phyloP scores from a whole-genome alignment of 2,888 invertebrate genomes.

The Yponomeuta sedellus region DNA sequence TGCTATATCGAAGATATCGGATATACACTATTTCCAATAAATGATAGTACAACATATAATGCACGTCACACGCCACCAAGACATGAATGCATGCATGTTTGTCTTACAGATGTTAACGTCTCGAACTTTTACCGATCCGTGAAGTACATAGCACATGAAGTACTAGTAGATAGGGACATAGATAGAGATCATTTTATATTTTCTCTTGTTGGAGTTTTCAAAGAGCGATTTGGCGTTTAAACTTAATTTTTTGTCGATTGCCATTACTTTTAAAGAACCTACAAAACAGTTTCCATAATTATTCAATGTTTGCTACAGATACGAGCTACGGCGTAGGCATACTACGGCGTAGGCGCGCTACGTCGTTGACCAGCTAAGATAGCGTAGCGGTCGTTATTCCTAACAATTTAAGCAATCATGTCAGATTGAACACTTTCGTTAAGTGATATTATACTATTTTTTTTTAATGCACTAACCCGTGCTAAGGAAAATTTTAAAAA shows the following conservation, averaged over 20 bases:
- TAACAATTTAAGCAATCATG: neutral
- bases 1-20: too few species aligned
- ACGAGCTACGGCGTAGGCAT: neutral
- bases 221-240: too few species aligned
- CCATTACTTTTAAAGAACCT: too few species aligned
- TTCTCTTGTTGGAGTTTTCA: too few species aligned
- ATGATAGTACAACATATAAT: neutral
- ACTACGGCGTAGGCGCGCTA: constrained; percentile 1
- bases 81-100: neutral
- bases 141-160: neutral
- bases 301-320: neutral
- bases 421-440: too few species aligned
- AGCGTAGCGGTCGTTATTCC: neutral
- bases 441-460: too few species aligned
- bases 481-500: too few species aligned
- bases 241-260: too few species aligned
- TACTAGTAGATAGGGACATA: too few species aligned
- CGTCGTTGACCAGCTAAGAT: neutral
- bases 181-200: too few species aligned
- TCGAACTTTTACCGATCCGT: neutral
- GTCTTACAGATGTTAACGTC: neutral
- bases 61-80: neutral
- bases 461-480: too few species aligned
- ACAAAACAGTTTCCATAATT: neutral
- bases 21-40: neutral